These are phyloP conservation scores for Platerodrilus igneus DNA, from an alignment of 2,888 invertebrate species.

Conservation along the genomic window DNA sequence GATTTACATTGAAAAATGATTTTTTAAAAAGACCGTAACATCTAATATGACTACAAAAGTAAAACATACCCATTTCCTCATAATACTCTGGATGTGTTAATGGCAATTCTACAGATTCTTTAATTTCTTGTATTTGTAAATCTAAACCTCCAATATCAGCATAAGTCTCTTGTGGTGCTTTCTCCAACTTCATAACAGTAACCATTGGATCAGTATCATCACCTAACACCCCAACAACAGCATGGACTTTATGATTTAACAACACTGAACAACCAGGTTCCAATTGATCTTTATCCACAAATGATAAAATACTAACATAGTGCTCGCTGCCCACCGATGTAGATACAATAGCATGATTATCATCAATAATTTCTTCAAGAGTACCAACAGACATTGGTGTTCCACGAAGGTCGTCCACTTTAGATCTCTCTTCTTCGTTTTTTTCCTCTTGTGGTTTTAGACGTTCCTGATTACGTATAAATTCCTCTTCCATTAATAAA, in stretches of 20 bases:
- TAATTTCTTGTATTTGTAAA: conserved; percentile 96
- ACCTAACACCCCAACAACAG: conserved; percentile 91
- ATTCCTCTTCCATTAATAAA: conserved; percentile 98
- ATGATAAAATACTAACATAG: conserved; percentile 97
- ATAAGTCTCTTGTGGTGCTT: conserved; percentile 99
- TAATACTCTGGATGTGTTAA: conserved; percentile 99
- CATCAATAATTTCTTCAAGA: conserved; percentile 98
- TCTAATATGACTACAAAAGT: too few relatives aligned
- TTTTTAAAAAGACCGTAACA: too few relatives aligned
- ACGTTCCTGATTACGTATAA: conserved; percentile 96
- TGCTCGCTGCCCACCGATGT: conserved; percentile 99
- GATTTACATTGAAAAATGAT: too few relatives aligned
- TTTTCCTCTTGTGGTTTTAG: conserved; percentile 99
- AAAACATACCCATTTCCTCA: conserved; percentile 90
- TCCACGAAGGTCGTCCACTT: conserved; percentile 97
- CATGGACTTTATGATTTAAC: conserved; percentile 98
- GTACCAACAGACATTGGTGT: conserved; percentile 99
- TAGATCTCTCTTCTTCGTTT: conserved; percentile 96
- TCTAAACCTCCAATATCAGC: conserved; percentile 98
- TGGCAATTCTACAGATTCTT: conserved; percentile 97
- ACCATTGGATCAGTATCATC: conserved; percentile 99
- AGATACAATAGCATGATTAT: conserved; percentile 99
- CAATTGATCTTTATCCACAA: conserved; percentile 98
- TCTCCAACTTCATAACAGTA: conserved; percentile 99
- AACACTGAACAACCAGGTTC: conserved; percentile 99